A percentile compares a stretch with the other conserved stretches of the same genome.
Conservation (phyloP, 2,113 vertebrate genomes). For the Forbesichthys papilliferus region DNA sequence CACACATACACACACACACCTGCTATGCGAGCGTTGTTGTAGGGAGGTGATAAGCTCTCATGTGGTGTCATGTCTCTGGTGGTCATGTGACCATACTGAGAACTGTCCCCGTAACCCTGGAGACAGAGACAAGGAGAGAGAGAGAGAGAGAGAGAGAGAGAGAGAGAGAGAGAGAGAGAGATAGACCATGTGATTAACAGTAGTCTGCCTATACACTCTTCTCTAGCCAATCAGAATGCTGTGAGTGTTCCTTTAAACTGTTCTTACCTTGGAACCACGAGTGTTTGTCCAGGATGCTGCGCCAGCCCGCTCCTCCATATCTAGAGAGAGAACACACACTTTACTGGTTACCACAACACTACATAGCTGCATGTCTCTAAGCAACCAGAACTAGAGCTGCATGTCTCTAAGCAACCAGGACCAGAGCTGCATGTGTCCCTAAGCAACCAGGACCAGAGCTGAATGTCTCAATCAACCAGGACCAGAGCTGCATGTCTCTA, state of each 20-base stretch:
- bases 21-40: conserved; percentile 90
- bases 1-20: conserved; percentile 71
- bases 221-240: background rate
- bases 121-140: background rate
- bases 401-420: no score
- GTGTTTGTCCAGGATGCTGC: background rate
- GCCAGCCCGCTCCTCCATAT: background rate
- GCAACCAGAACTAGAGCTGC: no score
- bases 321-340: background rate
- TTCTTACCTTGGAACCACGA: background rate
- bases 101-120: conserved; percentile 90
- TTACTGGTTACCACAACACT: no score
- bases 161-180: conserved; percentile 6
- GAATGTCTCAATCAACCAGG: no score
- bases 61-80: conserved; percentile 87
- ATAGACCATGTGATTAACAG: background rate
- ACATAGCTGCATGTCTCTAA: no score
- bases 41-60: conserved; percentile 93
- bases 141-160: conserved; percentile 3
- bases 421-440: no score
- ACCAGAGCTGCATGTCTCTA: no score
- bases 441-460: no score
- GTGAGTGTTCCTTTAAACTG: background rate
- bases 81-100: conserved; percentile 87
- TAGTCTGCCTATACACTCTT: background rate